Evolutionary conservation across 2,113 vertebrate species (phyloP), one percentile per base, ranked within the genome.

Genomic region (Salvelinus fontinalis): DNA sequence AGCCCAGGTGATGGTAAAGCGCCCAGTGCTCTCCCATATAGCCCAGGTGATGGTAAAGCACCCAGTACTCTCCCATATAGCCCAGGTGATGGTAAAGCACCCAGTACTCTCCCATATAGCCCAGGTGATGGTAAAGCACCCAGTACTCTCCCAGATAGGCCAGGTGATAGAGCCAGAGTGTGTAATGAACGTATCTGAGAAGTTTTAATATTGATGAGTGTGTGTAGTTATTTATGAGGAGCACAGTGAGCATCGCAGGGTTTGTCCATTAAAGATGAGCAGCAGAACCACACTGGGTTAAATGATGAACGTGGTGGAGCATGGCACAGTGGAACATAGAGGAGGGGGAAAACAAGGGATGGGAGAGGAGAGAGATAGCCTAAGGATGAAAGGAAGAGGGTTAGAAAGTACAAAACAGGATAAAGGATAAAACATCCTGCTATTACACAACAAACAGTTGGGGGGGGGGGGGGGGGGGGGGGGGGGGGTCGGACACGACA

Each of bases 401-500:
- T n/a, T 70, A 77, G 22, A 31, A 70, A 20, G 44, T 75, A 71
- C 59, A 77, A 80, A 75, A 79, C 76, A 81, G 65, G 0, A n/a
- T 18, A 6, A 60, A 6, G 57, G 5, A 22, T 60, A 79, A 73
- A 67, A 73, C 75, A 9, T 70, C 68, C 59, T 78, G 83, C 79
- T 70, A 79, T 75, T 75, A 76, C 71, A 75, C 79, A 14, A 78
- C 75, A 79, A 81, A 78, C 44, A 79, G 81, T 89, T 84, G 7
- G 34, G 7, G 7, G 34, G 31, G 31, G 1, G 5, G 34, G 31
- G 31, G 26, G 31, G 6, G 6, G 34, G 34, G 31, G 31, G 26
- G 31, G 6, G 6, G 34, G 34, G 6, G 6, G 6, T 85, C 83
- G 86, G 78, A 79, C 88, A 88, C 84, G 85, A 76, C 73, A 73